Evolutionary conservation across 2,888 invertebrate genomes (phyloP), one percentile per base, ranked within the genome.

Genomic region (Mesoligia furuncula): DNA sequence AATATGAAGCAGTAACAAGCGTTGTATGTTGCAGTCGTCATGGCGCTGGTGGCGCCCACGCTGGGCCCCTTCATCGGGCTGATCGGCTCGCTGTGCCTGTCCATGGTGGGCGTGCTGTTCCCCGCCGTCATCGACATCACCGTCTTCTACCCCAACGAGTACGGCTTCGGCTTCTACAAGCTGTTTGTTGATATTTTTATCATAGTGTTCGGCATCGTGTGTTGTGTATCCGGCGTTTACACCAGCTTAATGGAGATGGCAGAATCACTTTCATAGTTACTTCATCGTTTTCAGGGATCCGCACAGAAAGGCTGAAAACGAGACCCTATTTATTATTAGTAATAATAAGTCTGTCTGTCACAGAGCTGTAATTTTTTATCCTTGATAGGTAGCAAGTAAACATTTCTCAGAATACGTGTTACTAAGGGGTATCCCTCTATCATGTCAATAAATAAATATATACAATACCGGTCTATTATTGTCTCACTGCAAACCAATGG

Each of bases 51-150:
- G 5, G 97, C 99, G 85, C 99, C 99, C 5, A 97, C 98, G 87
- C 95, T 99, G 90, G 98, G 98, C 24, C 96, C 98, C 11, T 98
- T 98, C 83, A 97, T 98, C 80, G 98, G 98, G 0, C 94, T 98
- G n/a, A 97, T 98, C 85, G 99, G 99, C n/a, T 99, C 99, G 0
- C 96, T 99, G 6, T 98, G 99, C 83, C 96, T 99, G 51, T 98
- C 99, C 0, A 98, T 98, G 0, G 96, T 99, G 84, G 99, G 99
- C 0, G 95, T 99, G 64, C 98, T 98, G 5, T 98, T 99, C 90
- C 99, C 99, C 2, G 99, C 98, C 0, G 11, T 95, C 2, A 91
- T 95, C 89, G 94, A 95, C 80, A 36, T 90, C 11, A 93, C 93
- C 98, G 42, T 94, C 27, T 92, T 90, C 90, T 94, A 94, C 84